These are phyloP conservation scores for Podarcis cretensis DNA, from an alignment of 2,113 vertebrate genomes.

Conservation along the genomic window DNA sequence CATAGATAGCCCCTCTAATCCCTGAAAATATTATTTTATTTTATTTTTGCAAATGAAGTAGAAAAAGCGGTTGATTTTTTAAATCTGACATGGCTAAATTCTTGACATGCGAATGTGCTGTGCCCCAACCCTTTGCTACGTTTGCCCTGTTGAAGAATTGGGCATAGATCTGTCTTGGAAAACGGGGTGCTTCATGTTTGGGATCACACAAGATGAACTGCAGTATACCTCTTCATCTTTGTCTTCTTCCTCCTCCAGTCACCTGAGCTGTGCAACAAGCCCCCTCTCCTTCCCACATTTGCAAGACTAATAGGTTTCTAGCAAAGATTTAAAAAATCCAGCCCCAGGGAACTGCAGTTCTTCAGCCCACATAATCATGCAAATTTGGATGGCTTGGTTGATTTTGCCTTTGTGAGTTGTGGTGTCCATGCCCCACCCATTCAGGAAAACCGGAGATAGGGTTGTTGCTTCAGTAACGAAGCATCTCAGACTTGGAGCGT, in stretches of 20 bases:
- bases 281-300: neutral
- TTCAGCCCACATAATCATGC: neutral
- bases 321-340: neutral
- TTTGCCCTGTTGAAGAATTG: neutral
- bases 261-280: neutral
- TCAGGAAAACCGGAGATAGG: no score
- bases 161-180: neutral
- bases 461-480: no score
- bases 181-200: neutral
- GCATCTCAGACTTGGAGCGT: no score
- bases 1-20: no score
- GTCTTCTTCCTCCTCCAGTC: no score
- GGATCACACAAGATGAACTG: neutral
- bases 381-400: neutral
- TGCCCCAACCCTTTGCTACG: neutral
- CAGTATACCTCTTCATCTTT: no score
- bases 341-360: neutral
- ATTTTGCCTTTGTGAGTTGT: neutral
- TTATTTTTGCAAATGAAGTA: neutral
- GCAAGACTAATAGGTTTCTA: neutral
- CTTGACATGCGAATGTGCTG: accelerated
- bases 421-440: no score
- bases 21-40: neutral
- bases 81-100: neutral
- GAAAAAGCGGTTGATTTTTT: neutral